Evolutionary conservation across 2,888 invertebrate species (phyloP).

Genomic region (Schizotus pectinicornis): DNA sequence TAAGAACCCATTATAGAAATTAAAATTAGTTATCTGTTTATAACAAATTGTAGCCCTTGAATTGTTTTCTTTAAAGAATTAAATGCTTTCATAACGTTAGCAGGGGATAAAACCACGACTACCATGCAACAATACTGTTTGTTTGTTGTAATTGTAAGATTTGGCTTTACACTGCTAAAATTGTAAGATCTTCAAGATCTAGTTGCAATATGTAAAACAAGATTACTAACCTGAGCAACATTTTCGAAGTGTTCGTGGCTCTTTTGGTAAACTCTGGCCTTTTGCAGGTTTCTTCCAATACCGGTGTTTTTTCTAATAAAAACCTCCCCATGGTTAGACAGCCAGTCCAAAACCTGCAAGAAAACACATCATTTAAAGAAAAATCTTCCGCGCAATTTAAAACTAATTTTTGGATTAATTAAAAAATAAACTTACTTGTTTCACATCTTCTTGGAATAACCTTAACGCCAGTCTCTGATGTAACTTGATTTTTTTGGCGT

Average conservation of each 20-base stretch:
- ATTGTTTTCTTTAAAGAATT: too few relatives aligned
- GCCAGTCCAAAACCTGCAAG: slow-evolving; percentile 88
- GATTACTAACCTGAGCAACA: slow-evolving; percentile 84
- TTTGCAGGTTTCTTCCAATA: slow-evolving; percentile 92
- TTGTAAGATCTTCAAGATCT: not conserved
- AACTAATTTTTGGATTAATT: slow-evolving; percentile 5
- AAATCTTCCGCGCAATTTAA: not conserved
- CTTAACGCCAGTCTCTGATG: slow-evolving; percentile 92
- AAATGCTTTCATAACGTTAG: too few relatives aligned
- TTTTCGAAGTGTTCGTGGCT: slow-evolving; percentile 99
- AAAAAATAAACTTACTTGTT: slow-evolving; percentile 74
- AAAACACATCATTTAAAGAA: not conserved
- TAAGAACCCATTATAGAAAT: too few relatives aligned
- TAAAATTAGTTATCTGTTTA: too few relatives aligned
- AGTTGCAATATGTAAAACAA: slow-evolving; percentile 2
- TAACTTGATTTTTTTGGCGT: slow-evolving; percentile 91
- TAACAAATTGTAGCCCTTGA: too few relatives aligned
- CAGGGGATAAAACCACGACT: too few relatives aligned
- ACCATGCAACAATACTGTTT: too few relatives aligned
- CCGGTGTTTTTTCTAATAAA: slow-evolving; percentile 97
- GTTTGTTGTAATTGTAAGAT: too few relatives aligned
- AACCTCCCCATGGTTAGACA: slow-evolving; percentile 96
- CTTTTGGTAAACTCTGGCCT: slow-evolving; percentile 95
- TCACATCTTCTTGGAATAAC: slow-evolving; percentile 96
- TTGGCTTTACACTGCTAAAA: too few relatives aligned